A percentile compares a stretch with the other conserved stretches of the same genome.
Conservation (phyloP, 2,888 invertebrate species). For the Cataglyphis altisquamis region DNA sequence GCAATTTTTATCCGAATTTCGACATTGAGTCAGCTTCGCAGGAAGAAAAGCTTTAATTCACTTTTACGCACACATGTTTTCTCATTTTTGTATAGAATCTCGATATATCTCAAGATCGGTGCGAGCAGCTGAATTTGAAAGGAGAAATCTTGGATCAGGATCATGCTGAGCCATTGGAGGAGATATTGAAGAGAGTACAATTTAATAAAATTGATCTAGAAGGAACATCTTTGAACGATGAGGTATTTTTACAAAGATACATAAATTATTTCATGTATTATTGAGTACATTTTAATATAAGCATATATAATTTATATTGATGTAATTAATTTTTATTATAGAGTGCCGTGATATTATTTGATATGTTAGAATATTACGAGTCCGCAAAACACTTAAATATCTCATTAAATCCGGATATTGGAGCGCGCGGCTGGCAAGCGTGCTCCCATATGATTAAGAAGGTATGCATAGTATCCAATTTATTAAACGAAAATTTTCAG, state of each 20-base stretch:
- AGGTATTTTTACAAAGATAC: constrained; percentile 87
- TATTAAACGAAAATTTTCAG: constrained; percentile 8
- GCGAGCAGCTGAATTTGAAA: constrained; percentile 88
- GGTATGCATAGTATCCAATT: constrained; percentile 86
- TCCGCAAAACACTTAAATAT: constrained; percentile 91
- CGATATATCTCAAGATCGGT: constrained; percentile 87
- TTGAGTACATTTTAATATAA: not conserved
- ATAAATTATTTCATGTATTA: not conserved
- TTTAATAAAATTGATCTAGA: constrained; percentile 91
- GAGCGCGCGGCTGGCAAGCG: constrained; percentile 94
- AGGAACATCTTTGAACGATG: constrained; percentile 90
- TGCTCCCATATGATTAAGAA: constrained; percentile 93
- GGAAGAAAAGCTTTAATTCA: not conserved
- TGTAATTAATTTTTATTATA: constrained; percentile 66
- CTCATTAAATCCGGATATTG: constrained; percentile 92
- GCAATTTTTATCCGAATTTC: constrained; percentile 23
- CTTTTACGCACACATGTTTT: not conserved
- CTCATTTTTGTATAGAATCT: constrained; percentile 80
- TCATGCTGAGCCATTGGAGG: constrained; percentile 94
- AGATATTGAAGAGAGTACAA: constrained; percentile 92
- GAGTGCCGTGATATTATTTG: constrained; percentile 92
- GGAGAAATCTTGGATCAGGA: constrained; percentile 89
- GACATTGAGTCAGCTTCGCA: not conserved
- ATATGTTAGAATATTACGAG: constrained; percentile 97
- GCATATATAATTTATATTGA: constrained; percentile 4